Base-by-base conservation (phyloP, 1,140 invertebrate species). In the Helicorthomorpha holstii region DNA sequence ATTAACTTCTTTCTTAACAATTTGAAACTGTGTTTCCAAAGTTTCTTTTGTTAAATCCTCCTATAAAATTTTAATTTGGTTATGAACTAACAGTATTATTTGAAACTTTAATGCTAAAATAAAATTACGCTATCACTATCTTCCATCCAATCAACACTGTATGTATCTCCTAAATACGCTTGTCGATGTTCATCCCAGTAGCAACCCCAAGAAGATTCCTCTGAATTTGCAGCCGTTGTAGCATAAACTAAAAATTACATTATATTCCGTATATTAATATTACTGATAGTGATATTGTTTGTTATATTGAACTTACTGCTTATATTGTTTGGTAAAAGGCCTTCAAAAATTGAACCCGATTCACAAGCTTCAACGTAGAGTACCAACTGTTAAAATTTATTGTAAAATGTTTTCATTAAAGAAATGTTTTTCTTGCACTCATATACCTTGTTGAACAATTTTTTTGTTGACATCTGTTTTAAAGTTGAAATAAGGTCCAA, bases 141-240 rank as follows among this genome's bases (percentile, higher is more conserved):
- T 62, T 79, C 66, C 72, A 82, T 74, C 79, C 79, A 82, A 27
- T 71, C 76, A n/a, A 79, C 75, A 59, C 71, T 75, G 60, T 76
- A 80, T 2, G 77, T 70, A 67, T 78, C 76, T 16, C 69, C 78
- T 14, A 79, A 61, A 59, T 70, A 79, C 10, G 73, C 76, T 22
- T 65, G 48, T 34, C 67, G 54, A 16, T 63, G 53, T 2, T 69
- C 57, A 58, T 77, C 74, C 59, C 61, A 75, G 57, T 77, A 80
- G 53, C 75, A 77, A n/a, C 74, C 76, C 57, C 71, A 78, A 0
- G 75, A 78, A 4, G 70, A 73, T 57, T 81, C 75, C 10, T 69
- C 54, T 1, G 67, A 57, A 63, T 77, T 79, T 7, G 80, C 71
- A 46, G 79, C 79, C 16, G 29, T 34, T 16, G 16, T 7, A 34